A percentile compares a stretch with the other conserved stretches of the same genome.
Conservation (phyloP, 2,888 invertebrate genomes). For the Lobophora halterata region DNA sequence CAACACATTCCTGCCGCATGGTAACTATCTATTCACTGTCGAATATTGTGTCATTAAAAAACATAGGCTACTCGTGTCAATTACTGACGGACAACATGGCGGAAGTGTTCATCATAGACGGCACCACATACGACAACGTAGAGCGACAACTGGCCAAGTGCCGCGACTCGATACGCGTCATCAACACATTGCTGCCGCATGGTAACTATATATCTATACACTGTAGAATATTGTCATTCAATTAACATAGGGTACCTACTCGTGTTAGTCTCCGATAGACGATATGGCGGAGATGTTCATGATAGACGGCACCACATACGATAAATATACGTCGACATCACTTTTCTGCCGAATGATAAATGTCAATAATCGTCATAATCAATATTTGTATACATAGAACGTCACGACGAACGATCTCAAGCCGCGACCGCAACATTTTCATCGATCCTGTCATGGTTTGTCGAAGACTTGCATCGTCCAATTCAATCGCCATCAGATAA, state of each 20-base stretch:
- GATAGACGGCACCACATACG: slow-evolving; percentile 91
- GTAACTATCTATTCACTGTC: no score
- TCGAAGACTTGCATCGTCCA: no score
- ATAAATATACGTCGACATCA: slow-evolving; percentile 87
- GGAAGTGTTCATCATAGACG: slow-evolving; percentile 97
- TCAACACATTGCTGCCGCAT: slow-evolving; percentile 85
- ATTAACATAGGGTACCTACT: slow-evolving; percentile 99
- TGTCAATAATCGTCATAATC: no score
- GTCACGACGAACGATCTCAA: no score
- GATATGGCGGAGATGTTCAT: slow-evolving; percentile 98
- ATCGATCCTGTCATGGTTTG: no score
- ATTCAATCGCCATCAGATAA: no score
- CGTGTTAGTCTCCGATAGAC: slow-evolving; percentile 97
- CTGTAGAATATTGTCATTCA: no score
- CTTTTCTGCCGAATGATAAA: slow-evolving; percentile 83
- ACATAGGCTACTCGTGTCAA: slow-evolving; percentile 99
- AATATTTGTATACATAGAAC: no score
- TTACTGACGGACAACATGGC: slow-evolving; percentile 97
- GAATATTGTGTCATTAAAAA: no score
- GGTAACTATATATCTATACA: slow-evolving; percentile 68
- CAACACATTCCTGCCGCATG: slow-evolving; percentile 84
- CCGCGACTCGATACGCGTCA: slow-evolving; percentile 86
- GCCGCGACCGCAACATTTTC: no score
- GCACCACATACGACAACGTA: slow-evolving; percentile 89
- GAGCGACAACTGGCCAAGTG: slow-evolving; percentile 90